Evolutionary conservation across 2,113 vertebrate species (phyloP), one percentile per base, ranked within the genome.

Genomic region (Apteryx owenii): DNA sequence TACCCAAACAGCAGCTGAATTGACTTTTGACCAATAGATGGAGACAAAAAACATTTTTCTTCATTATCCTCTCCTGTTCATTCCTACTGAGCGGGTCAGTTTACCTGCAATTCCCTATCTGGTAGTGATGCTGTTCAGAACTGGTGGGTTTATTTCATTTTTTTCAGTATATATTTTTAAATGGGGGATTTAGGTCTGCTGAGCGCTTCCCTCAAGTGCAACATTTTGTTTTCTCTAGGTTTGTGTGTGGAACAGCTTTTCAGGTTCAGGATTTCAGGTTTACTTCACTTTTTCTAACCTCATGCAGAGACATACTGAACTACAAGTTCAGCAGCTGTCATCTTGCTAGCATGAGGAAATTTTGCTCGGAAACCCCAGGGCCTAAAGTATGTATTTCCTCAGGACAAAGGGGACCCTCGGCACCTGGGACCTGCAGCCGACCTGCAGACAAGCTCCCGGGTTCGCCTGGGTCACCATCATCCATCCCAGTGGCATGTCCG

Each of bases 11-110:
- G 76, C 76, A 90, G 76, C 82, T 91, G 29, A 68, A 75, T 44
- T 84, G 51, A 64, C 71, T 95, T 86, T n/a, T 77, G 61, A 79
- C 94, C 91, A 79, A 93, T 50, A 96, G 89, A 64, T 93, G 95
- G 94, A 95, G 93, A 92, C 91, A 95, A 44, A 88, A 95, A 95
- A 48, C 82, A 48, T 0, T 93, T 83, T 89, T 88, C 64, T 81
- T 90, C 51, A 12, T 78, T 85, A 54, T 26, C 31, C 28, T 64
- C 50, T 33, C 19, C 12, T 17, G 17, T 46, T 64, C 38, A 3
- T 31, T 92, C 25, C 31, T 64, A 2, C 12, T 26, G 84, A 54
- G 46, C 19, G 46, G 73, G 53, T 81, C 90, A 50, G 0, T 77
- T 91, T 54, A 62, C 26, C 40, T 72, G 48, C 48, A 72, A 40